Evolutionary conservation across 2,888 invertebrate genomes (phyloP), one percentile per base, ranked within the genome.

Genomic region (Exephanes ischioxanthus): DNA sequence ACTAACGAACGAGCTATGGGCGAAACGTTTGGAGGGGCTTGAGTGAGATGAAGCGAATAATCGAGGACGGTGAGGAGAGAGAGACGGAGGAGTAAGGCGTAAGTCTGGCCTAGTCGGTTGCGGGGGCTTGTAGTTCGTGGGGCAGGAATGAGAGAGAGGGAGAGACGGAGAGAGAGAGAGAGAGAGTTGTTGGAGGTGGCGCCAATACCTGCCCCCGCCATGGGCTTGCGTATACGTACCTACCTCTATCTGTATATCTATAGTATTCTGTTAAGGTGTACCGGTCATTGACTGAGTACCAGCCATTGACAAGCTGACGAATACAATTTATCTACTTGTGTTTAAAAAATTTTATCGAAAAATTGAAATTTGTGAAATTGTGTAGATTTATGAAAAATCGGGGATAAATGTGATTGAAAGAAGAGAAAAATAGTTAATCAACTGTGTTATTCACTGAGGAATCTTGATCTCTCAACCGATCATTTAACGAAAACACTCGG

Each of bases 31-130:
- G 87, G 83, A 86, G 93, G 94, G 94, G 94, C 94, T 94, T 92
- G 94, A 93, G 94, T 93, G 93, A 94, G 94, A 94, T 94, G 94
- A 95, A 94, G 94, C 79, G 83, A 58, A 68, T 83, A 76, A 85
- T 83, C 71, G 94, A 92, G 94, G 94, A 94, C 94, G 94, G 94
- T 94, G 95, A 95, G 94, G 94, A 94, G 94, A 94, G 94, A 94
- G 95, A 94, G 95, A 95, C 95, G 94, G 95, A 95, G 95, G 95
- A 94, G 94, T 94, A 94, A 92, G 92, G 92, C 92, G 92, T 92
- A 92, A 93, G 93, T 92, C 91, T 92, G 90, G 90, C 90, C 95
- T 94, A 94, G 94, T 94, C 94, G 94, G 93, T 80, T 80, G 76
- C 80, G 76, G 70, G 76, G 72, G 79, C 61, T 45, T 67, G 66